Percentiles rank a stretch among this genome's conserved stretches.
Conservation (phyloP, 2,113 vertebrate genomes). For the Heterotilapia buettikoferi region DNA sequence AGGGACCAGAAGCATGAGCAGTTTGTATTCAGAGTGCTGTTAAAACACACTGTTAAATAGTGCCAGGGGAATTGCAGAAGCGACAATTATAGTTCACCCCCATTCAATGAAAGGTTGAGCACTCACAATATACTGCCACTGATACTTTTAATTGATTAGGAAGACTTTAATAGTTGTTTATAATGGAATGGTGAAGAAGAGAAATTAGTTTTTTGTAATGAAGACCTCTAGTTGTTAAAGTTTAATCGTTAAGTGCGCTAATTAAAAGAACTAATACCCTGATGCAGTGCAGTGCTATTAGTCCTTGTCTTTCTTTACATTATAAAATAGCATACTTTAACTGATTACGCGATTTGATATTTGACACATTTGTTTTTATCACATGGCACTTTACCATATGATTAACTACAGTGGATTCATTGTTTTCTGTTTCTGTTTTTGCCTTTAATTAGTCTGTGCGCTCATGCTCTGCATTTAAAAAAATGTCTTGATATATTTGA, state of each 20-base stretch:
- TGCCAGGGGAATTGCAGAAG: background rate
- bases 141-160: background rate
- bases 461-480: background rate
- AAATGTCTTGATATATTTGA: background rate
- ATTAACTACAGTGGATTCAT: background rate
- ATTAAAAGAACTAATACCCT: background rate
- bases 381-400: background rate
- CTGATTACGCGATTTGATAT: background rate
- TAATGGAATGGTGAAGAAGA: background rate
- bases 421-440: background rate
- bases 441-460: background rate
- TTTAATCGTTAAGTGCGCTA: background rate
- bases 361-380: background rate
- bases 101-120: background rate
- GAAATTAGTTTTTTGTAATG: background rate
- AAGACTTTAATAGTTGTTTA: background rate
- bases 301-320: background rate
- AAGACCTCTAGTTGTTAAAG: background rate
- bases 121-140: background rate
- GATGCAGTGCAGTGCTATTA: background rate
- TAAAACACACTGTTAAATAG: background rate
- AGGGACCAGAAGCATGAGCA: background rate
- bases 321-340: background rate
- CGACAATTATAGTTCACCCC: background rate
- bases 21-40: background rate